These are phyloP conservation scores for Chaenogobius annularis DNA, from an alignment of 2,113 vertebrate species.

Conservation along the genomic window DNA sequence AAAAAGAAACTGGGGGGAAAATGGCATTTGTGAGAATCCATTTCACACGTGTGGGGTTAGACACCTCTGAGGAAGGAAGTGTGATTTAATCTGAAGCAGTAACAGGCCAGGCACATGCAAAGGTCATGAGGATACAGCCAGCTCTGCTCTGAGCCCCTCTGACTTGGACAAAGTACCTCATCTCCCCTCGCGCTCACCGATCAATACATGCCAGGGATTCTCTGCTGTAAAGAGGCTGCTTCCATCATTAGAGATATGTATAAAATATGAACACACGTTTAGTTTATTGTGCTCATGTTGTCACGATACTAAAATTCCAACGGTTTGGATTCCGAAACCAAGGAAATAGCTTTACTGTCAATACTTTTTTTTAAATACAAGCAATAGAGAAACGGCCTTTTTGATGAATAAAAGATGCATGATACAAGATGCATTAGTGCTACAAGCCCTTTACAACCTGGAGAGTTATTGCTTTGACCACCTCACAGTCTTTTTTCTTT, in stretches of 20 bases:
- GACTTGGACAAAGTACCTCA: slow-evolving; percentile 48
- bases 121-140: slow-evolving; percentile 47
- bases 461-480: no score
- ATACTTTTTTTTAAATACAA: no score
- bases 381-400: no score
- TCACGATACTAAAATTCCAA: no score
- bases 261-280: slow-evolving; percentile 31
- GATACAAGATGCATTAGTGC: no score
- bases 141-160: slow-evolving; percentile 28
- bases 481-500: no score
- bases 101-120: slow-evolving; percentile 23
- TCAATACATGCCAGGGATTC: slow-evolving; percentile 38
- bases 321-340: no score
- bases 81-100: slow-evolving; percentile 46
- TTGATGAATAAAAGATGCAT: no score
- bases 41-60: background rate
- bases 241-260: slow-evolving; percentile 17
- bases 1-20: background rate
- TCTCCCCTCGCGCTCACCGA: slow-evolving; percentile 32
- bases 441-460: no score
- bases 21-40: slow-evolving; percentile 23
- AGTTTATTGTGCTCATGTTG: no score
- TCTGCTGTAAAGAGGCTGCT: slow-evolving; percentile 9
- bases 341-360: no score
- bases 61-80: slow-evolving; percentile 12